A percentile compares a stretch with the other conserved stretches of the same genome.
Evolutionary conservation across 2,888 invertebrate species (phyloP).

Genomic region (Chironomus tentans): DNA sequence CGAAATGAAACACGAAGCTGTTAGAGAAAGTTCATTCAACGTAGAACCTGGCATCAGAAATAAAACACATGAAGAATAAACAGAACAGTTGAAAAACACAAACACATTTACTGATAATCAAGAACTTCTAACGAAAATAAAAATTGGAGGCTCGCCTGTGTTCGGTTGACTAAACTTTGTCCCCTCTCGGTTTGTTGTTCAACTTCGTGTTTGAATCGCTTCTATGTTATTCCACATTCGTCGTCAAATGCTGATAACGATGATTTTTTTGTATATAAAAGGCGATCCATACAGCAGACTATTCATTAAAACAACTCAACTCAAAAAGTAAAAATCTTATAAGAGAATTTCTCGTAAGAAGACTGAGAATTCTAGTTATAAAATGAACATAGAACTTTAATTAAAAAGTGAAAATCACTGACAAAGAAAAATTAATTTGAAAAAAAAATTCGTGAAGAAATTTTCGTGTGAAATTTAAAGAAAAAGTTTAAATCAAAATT

Average conservation of each 20-base stretch:
- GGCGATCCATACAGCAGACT: background rate
- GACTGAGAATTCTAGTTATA: conserved; percentile 18
- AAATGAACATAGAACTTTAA: background rate
- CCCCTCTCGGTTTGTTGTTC: background rate
- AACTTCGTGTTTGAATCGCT: no score
- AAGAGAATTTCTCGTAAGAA: conserved; percentile 9
- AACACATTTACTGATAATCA: no score
- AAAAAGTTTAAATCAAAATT: background rate
- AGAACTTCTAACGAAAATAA: background rate
- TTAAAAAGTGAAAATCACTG: background rate
- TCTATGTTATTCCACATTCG: background rate
- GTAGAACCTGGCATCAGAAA: no score
- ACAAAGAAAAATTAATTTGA: background rate
- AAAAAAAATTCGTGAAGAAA: background rate
- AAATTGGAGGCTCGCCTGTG: conserved; percentile 20
- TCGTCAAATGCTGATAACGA: conserved; percentile 16
- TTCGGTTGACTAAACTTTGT: background rate
- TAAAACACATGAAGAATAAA: no score
- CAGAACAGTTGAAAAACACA: no score
- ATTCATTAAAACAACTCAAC: conserved; percentile 8
- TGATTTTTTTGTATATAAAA: conserved; percentile 4
- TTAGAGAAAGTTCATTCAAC: no score
- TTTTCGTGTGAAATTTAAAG: background rate
- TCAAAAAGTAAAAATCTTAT: conserved; percentile 6
- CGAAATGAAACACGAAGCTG: no score